Percentiles rank a stretch among this genome's conserved stretches.
Evolutionary conservation across 2,888 invertebrate species (phyloP).

Genomic region (Parapristionchus giblindavisi): DNA sequence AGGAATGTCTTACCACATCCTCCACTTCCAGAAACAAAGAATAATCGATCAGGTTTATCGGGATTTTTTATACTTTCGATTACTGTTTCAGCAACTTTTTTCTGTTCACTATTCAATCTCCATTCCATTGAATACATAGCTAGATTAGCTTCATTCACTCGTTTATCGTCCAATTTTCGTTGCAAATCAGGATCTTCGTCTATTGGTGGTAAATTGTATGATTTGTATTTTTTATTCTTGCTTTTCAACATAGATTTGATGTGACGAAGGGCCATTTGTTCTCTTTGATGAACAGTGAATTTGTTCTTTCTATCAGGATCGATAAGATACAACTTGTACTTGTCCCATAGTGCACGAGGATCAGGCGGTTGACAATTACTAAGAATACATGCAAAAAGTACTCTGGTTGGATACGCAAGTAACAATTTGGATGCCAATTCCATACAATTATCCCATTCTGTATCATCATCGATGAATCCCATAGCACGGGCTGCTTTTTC

Average conservation of each 20-base stretch:
- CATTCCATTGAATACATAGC: background rate
- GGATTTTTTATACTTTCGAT: conserved; percentile 3
- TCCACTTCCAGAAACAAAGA: conserved; percentile 36
- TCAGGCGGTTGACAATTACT: background rate
- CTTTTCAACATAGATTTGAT: conserved; percentile 7
- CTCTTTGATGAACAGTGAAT: background rate
- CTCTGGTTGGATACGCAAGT: background rate
- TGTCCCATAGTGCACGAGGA: conserved; percentile 19
- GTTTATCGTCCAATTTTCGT: background rate
- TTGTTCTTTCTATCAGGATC: background rate
- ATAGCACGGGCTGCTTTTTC: conserved; percentile 17
- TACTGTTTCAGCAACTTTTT: background rate
- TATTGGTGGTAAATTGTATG: conserved; percentile 2
- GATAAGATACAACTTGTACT: background rate
- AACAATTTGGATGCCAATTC: background rate
- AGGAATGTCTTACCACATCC: conserved; percentile 38
- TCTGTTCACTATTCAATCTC: conserved; percentile 2
- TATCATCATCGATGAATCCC: conserved; percentile 13
- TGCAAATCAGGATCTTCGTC: background rate
- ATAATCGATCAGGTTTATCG: conserved; percentile 6
- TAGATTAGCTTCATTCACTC: background rate
- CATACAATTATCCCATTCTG: conserved; percentile 24
- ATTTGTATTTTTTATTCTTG: background rate
- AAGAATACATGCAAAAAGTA: conserved; percentile 22
- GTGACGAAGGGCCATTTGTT: conserved; percentile 6